phyloP scores from a whole-genome alignment of 2,888 invertebrate genomes.

The Sisyra nigra region DNA sequence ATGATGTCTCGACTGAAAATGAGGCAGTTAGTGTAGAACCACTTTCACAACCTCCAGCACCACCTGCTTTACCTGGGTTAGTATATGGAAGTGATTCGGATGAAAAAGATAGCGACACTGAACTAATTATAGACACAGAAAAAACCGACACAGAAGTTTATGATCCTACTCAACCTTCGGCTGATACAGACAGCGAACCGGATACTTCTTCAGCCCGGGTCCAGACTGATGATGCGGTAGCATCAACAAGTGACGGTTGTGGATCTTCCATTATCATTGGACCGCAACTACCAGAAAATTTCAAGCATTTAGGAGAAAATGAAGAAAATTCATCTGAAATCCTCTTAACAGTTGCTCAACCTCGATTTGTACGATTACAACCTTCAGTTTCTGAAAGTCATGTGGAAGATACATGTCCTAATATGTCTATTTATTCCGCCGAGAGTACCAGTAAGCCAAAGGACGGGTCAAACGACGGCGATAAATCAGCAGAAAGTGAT shows the following conservation, averaged over 20 bases:
- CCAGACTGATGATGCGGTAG: conserved; percentile 17
- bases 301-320: conserved; percentile 7
- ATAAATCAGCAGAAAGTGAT: conserved; percentile 37
- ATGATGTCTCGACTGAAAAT: conserved; percentile 18
- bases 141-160: conserved; percentile 26
- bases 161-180: conserved; percentile 37
- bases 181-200: conserved; percentile 18
- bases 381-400: conserved; percentile 18
- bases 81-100: conserved; percentile 30
- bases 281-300: conserved; percentile 7
- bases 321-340: conserved; percentile 4
- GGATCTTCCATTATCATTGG: conserved; percentile 6
- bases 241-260: conserved; percentile 12
- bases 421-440: conserved; percentile 71
- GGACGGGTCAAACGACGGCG: conserved; percentile 15
- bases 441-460: conserved; percentile 32
- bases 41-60: conserved; percentile 26
- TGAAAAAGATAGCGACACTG: conserved; percentile 37
- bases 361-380: conserved; percentile 4
- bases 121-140: conserved; percentile 34
- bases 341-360: conserved; percentile 8
- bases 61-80: conserved; percentile 22
- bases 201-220: conserved; percentile 9
- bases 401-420: conserved; percentile 50
- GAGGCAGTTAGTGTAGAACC: conserved; percentile 13